Evolutionary conservation across 1,140 invertebrate species (phyloP), one percentile per base, ranked within the genome.

Genomic region (Neodiprion fabricii): DNA sequence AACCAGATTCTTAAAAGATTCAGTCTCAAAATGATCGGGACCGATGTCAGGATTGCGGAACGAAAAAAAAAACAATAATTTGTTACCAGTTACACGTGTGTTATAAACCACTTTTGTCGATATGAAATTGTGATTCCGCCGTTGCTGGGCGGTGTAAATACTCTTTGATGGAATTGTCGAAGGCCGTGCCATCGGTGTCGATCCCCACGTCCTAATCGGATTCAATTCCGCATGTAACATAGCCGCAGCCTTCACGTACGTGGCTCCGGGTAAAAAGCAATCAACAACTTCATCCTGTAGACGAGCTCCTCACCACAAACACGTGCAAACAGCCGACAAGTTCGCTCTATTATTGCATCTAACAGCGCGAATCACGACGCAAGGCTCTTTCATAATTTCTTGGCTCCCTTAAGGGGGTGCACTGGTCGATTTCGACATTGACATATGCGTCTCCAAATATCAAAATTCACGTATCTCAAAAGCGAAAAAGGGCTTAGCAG

Each of bases 321-420:
- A 53, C 50, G 50, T 53, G n/a, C n/a, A 53, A 53, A 53, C 9
- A 14, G 11, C 53, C 53, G 8, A 61, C 9, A 61, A 61, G 53
- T 17, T 61, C 53, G n/a, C 9, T 61, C n/a, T 66, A 73, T 67
- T 28, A 73, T 28, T 23, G 61, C 23, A 73, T 47, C 72, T 67
- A 73, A 73, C 72, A 66, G 65, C 47, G 72, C 72, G 66, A 67
- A 73, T 65, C 72, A 9, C n/a, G 8, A 17, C 4, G 72, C 61
- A 66, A 28, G 53, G 40, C 48, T 53, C 49, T 66, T 66, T 73
- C 61, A 17, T 40, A 73, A 47, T 28, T 48, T 66, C 47, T 5
- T 5, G 53, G 21, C 17, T 17, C 28, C 48, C 48, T 73, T 67
- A 66, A 73, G 53, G 17, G 28, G 49, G 65, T 53, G 53, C 50